Conservation (phyloP, 2,113 vertebrate species). For the Pionites leucogaster region DNA sequence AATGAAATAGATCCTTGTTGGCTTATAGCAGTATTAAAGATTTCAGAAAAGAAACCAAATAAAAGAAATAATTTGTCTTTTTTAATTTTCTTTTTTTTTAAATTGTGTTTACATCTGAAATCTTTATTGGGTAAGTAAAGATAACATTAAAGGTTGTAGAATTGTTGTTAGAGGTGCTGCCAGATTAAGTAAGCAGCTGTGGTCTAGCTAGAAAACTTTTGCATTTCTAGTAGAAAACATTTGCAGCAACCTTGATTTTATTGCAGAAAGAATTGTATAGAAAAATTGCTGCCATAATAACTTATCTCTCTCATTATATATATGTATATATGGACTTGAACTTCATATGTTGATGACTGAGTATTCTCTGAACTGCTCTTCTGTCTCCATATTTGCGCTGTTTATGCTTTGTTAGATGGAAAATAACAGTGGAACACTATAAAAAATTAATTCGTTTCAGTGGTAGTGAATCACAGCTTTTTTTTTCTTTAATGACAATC, state of each 20-base stretch:
- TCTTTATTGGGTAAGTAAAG: not conserved
- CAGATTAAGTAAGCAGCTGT: not conserved
- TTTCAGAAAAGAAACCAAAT: not conserved
- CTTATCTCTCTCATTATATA: not conserved
- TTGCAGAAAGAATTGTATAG: not conserved
- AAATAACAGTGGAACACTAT: not conserved
- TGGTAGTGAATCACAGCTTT: not conserved
- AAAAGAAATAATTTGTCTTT: not conserved
- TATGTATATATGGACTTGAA: not conserved
- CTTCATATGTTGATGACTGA: not conserved
- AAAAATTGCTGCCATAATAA: not conserved
- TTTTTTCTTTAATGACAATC: not conserved
- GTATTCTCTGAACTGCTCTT: not conserved
- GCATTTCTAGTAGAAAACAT: not conserved
- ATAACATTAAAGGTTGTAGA: not conserved
- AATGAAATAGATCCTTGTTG: not conserved
- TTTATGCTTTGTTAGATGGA: not conserved
- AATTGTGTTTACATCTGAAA: not conserved
- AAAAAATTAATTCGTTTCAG: not conserved
- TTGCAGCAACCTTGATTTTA: not conserved
- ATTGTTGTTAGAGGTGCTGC: not conserved
- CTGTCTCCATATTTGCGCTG: not conserved
- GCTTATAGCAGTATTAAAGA: not conserved
- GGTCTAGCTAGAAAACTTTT: not conserved
- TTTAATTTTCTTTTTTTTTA: not conserved